Percentiles rank a stretch among this genome's conserved stretches.
phyloP scores from a whole-genome alignment of 2,888 invertebrate genomes.

The Tiliacea aurago region DNA sequence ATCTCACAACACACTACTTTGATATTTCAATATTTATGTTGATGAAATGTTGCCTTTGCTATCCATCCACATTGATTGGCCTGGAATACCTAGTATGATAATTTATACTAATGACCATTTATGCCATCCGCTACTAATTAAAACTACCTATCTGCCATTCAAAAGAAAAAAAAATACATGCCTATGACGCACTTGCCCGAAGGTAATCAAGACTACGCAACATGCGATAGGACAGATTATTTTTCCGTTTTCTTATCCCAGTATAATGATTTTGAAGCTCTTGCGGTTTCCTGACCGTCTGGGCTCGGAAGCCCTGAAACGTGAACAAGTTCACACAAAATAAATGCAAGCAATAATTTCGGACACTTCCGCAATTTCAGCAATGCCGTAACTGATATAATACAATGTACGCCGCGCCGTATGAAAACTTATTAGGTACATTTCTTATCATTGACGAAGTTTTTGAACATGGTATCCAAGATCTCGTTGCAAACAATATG shows the following conservation, averaged over 20 bases:
- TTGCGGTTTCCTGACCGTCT: background rate
- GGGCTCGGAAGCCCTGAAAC: background rate
- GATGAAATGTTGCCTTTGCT: background rate
- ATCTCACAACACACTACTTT: too few species aligned
- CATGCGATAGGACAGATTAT: background rate
- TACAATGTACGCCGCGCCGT: background rate
- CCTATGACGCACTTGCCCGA: constrained; percentile 6
- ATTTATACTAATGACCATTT: constrained; percentile 14
- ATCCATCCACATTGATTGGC: background rate
- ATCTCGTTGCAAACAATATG: constrained; percentile 71
- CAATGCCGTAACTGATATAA: background rate
- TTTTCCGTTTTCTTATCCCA: background rate
- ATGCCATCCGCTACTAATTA: constrained; percentile 18
- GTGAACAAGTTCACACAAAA: background rate
- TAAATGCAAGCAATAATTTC: background rate
- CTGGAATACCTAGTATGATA: background rate
- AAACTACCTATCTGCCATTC: background rate
- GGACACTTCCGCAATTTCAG: background rate
- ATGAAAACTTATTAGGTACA: background rate
- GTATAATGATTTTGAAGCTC: background rate
- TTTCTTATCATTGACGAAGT: background rate
- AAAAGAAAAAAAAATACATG: constrained; percentile 18
- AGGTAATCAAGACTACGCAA: constrained; percentile 15
- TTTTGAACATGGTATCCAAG: constrained; percentile 17
- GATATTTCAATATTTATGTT: background rate